Evolutionary conservation across 2,113 vertebrate genomes (phyloP), one percentile per base, ranked within the genome.

Genomic region (Apodemus speciosus): DNA sequence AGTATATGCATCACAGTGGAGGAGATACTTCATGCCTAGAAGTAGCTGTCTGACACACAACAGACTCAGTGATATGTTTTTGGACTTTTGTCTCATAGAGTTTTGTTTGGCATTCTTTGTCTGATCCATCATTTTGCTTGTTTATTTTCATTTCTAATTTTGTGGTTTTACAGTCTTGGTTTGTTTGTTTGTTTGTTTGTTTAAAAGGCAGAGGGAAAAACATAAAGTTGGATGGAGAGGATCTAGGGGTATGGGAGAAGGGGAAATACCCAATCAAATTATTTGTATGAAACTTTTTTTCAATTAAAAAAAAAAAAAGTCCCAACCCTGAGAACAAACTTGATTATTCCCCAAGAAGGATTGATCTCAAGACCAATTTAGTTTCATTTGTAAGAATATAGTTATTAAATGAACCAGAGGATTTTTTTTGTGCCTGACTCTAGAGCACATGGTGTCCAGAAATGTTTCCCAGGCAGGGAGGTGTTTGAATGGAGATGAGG

Each of bases 281-380:
- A 51, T 72, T 43, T 43, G 71, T 25, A 43, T 72, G 35, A 16
- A 72, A 25, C 32, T 40, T 38, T n/a, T 71, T 71, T 72, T 72
- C 69, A 73, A 43, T 73, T 73, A 72, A 77, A 43, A 14, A 56
- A 76, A 58, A 51, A 49, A 77, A 40, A 95, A 71, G 85, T 91
- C 40, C 9, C 77, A 56, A 46, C n/a, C 68, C 85, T 93, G 43
- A 90, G 53, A 75, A 80, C 69, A 72, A 49, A 20, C 46, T 85
- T 81, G 46, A 18, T 88, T 49, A 53, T 62, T 79, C 76, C 51
- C 71, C 53, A 58, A 88, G 60, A 49, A 88, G 80, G n/a, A 73
- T 25, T 88, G 81, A 83, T 83, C 80, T 85, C 85, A 80, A 96
- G 58, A 68, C 11, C n/a, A 87, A 27, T 90, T 92, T 94, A 87